Conservation (phyloP, 1,140 invertebrate genomes). For the Brachionus rotundiformis region DNA sequence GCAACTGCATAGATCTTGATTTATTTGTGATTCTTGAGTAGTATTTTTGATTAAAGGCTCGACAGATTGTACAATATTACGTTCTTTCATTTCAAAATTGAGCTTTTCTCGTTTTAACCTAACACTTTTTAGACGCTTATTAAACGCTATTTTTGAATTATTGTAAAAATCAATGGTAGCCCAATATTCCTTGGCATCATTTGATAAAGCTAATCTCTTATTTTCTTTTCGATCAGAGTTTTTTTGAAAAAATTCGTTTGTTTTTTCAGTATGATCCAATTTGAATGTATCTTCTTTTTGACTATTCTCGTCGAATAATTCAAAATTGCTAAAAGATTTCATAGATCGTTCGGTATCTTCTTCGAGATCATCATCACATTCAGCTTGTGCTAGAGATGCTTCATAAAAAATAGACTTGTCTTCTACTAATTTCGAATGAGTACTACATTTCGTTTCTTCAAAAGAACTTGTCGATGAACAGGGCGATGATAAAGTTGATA, state of each 20-base stretch:
- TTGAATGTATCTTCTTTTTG: neutral
- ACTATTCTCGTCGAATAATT: neutral
- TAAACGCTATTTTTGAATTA: constrained; percentile 15
- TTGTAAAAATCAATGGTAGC: constrained; percentile 37
- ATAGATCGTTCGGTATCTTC: neutral
- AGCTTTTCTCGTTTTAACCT: constrained; percentile 6
- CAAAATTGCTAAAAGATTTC: constrained; percentile 10
- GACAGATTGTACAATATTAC: neutral
- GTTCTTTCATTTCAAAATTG: neutral
- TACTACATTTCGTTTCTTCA: neutral
- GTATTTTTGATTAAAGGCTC: neutral
- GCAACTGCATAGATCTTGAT: constrained; percentile 13
- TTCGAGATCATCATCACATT: constrained; percentile 12
- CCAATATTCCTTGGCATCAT: constrained; percentile 30
- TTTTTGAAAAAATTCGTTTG: neutral
- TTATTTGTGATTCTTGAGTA: neutral
- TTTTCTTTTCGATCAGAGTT: neutral
- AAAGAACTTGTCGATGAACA: neutral
- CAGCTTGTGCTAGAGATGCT: constrained; percentile 18
- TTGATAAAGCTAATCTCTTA: neutral
- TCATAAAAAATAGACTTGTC: neutral
- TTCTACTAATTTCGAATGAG: neutral
- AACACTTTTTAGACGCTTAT: constrained; percentile 20
- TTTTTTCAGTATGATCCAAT: neutral
- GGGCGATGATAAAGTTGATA: neutral